A percentile compares a stretch with the other conserved stretches of the same genome.
Evolutionary conservation across 2,797 vertebrate genomes (phyloP).

Genomic region (Takifugu rubripes): DNA sequence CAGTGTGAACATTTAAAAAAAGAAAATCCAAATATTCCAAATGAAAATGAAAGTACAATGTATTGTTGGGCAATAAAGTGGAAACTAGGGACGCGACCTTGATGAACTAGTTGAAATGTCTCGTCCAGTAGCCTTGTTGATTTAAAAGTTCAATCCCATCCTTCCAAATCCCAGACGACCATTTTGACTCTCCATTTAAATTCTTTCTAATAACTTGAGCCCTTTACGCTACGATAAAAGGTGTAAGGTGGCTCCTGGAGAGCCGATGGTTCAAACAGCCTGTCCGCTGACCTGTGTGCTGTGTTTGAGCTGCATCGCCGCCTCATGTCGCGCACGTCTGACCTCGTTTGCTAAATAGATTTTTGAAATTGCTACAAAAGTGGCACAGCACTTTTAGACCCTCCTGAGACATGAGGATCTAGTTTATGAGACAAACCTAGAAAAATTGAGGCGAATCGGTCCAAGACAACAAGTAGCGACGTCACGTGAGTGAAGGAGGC

Average conservation of each 20-base stretch:
- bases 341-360: constrained; percentile 35
- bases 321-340: constrained; percentile 19
- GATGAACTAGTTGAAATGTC: neutral
- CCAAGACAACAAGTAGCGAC: neutral
- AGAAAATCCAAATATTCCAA: neutral
- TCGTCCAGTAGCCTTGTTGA: no score
- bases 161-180: no score
- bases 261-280: no score
- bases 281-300: neutral
- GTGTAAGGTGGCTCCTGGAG: no score
- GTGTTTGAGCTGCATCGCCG: neutral
- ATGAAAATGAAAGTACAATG: no score
- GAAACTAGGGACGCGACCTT: no score
- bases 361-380: constrained; percentile 51
- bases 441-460: neutral
- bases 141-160: no score
- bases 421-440: constrained; percentile 27
- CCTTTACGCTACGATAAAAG: no score
- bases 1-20: neutral
- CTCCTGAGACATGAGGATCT: constrained; percentile 41
- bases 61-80: no score
- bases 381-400: constrained; percentile 40
- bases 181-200: no score
- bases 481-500: no score
- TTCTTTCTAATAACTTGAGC: no score